Conservation (phyloP, 2,797 vertebrate species). For the Aeoliscus strigatus region DNA sequence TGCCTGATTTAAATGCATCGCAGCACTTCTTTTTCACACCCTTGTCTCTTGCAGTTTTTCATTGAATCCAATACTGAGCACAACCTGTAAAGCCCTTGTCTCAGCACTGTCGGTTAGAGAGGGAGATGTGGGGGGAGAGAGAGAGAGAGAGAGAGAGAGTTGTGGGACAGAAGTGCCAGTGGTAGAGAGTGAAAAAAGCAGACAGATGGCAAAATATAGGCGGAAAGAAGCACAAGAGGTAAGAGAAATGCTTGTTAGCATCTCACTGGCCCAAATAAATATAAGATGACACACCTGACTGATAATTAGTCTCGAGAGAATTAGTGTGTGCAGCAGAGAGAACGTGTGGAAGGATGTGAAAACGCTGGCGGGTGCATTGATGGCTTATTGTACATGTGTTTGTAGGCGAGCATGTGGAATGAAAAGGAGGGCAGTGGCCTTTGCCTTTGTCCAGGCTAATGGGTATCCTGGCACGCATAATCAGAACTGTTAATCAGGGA, state of each 20-base stretch:
- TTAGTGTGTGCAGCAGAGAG: conserved; percentile 19
- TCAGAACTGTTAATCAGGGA: conserved; percentile 63
- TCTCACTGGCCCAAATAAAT: conserved; percentile 68
- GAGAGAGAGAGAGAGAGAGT: conserved; percentile 3
- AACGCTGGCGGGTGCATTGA: too few relatives aligned
- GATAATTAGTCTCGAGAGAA: conserved; percentile 71
- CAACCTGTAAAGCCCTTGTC: conserved; percentile 53
- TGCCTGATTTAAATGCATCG: conserved; percentile 45
- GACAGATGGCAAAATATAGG: conserved; percentile 40
- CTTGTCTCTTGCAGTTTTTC: conserved; percentile 51
- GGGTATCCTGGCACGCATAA: conserved; percentile 66
- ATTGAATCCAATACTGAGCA: conserved; percentile 52
- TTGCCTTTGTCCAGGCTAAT: conserved; percentile 67
- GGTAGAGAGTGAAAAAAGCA: conserved; percentile 22
- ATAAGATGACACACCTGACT: conserved; percentile 65
- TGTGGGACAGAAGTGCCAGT: too few relatives aligned
- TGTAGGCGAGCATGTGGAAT: too few relatives aligned
- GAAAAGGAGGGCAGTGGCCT: conserved; percentile 54
- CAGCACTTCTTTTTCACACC: conserved; percentile 26
- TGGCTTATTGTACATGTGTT: too few relatives aligned
- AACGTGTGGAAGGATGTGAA: conserved; percentile 11
- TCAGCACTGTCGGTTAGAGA: conserved; percentile 43
- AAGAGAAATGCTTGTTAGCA: conserved; percentile 56
- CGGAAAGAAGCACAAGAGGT: conserved; percentile 18
- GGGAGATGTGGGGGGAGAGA: conserved; percentile 15